A percentile compares a stretch with the other conserved stretches of the same genome.
Evolutionary conservation across 2,113 vertebrate species (phyloP).

Genomic region (Protobothrops flavoviridis): DNA sequence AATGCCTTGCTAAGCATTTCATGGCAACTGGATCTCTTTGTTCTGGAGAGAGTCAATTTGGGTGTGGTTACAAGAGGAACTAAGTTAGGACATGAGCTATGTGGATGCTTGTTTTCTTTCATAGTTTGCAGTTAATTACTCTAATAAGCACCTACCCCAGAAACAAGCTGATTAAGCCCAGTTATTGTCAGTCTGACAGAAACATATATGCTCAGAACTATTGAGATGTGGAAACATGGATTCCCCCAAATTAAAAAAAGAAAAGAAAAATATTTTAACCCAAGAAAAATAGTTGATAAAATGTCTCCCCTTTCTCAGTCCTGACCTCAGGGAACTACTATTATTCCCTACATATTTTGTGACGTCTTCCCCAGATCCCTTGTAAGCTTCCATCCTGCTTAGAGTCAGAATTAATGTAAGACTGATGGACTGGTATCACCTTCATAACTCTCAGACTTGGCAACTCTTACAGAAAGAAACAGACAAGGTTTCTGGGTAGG

Average conservation of each 20-base stretch:
- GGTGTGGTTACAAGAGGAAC: background rate
- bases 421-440: background rate
- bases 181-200: background rate
- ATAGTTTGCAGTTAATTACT: background rate
- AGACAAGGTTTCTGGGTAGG: background rate
- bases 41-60: background rate
- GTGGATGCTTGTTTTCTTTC: background rate
- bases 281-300: background rate
- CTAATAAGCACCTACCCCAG: background rate
- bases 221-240: background rate
- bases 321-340: background rate
- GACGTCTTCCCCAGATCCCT: background rate
- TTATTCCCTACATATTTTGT: background rate
- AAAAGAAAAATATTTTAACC: background rate
- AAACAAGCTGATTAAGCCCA: background rate
- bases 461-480: background rate
- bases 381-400: background rate
- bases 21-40: rapidly evolving
- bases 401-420: background rate
- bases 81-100: background rate
- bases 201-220: background rate
- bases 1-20: rapidly evolving
- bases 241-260: background rate
- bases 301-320: background rate
- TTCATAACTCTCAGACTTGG: background rate